Percentiles rank a stretch among this genome's conserved stretches.
phyloP scores from a whole-genome alignment of 2,888 invertebrate species.

The Athalia cordata region DNA sequence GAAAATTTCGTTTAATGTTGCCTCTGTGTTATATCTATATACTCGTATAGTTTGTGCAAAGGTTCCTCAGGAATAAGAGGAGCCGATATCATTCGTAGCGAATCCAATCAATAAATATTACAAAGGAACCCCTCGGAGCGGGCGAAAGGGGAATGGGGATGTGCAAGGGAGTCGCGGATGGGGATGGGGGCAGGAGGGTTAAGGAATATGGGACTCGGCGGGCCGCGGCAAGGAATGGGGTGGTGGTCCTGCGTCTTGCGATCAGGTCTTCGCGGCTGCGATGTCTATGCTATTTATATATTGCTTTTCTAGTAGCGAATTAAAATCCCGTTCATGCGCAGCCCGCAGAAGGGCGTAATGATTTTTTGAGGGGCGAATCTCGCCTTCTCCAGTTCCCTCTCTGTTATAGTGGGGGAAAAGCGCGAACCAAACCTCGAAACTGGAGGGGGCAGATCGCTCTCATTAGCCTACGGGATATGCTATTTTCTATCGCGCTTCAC shows the following conservation, averaged over 20 bases:
- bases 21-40: constrained; percentile 1
- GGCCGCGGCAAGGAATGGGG: constrained; percentile 35
- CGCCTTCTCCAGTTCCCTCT: constrained; percentile 74
- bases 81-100: constrained; percentile 43
- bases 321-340: constrained; percentile 81
- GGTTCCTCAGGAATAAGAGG: constrained; percentile 24
- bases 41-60: background rate
- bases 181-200: constrained; percentile 52
- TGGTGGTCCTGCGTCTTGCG: constrained; percentile 51
- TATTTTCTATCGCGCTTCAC: constrained; percentile 77
- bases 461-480: constrained; percentile 81
- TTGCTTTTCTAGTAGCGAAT: constrained; percentile 72
- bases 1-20: constrained; percentile 27
- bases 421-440: constrained; percentile 78
- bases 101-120: constrained; percentile 72
- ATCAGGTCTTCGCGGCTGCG: constrained; percentile 51
- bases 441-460: constrained; percentile 70
- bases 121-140: constrained; percentile 68
- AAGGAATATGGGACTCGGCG: constrained; percentile 35
- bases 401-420: constrained; percentile 69
- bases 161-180: constrained; percentile 65
- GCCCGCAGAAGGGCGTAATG: constrained; percentile 85
- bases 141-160: constrained; percentile 44
- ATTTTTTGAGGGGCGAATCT: constrained; percentile 90
- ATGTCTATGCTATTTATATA: constrained; percentile 65